Percentiles rank a stretch among this genome's conserved stretches.
Conservation (phyloP, 2,888 invertebrate genomes). For the Dusona sp. region DNA sequence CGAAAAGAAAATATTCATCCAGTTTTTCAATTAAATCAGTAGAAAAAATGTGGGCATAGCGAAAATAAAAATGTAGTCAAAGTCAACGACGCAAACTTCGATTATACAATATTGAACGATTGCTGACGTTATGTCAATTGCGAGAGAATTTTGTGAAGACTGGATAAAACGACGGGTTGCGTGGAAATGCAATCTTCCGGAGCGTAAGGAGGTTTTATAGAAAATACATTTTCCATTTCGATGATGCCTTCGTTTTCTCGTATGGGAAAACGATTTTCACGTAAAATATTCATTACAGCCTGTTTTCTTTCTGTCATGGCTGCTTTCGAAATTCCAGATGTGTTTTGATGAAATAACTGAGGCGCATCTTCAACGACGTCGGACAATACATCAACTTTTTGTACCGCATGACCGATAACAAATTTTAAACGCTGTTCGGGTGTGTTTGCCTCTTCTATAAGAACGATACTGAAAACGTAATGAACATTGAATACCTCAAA, state of each 20-base stretch:
- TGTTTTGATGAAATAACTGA: slow-evolving; percentile 75
- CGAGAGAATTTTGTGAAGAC: slow-evolving; percentile 77
- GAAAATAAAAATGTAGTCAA: background rate
- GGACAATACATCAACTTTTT: slow-evolving; percentile 75
- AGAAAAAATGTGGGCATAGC: background rate
- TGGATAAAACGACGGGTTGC: slow-evolving; percentile 79
- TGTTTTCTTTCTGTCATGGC: slow-evolving; percentile 72
- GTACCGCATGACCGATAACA: slow-evolving; percentile 78
- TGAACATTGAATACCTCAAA: background rate
- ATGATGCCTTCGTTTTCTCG: slow-evolving; percentile 77
- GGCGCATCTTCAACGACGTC: slow-evolving; percentile 72
- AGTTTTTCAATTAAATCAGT: background rate
- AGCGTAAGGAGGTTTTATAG: slow-evolving; percentile 81
- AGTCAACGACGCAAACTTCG: background rate
- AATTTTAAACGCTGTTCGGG: slow-evolving; percentile 75
- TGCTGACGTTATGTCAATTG: slow-evolving; percentile 32
- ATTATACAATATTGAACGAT: background rate
- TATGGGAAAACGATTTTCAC: slow-evolving; percentile 80
- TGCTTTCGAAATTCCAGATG: background rate
- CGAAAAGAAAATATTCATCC: background rate
- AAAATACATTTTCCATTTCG: slow-evolving; percentile 77
- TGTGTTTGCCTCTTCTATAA: slow-evolving; percentile 73
- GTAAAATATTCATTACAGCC: slow-evolving; percentile 74
- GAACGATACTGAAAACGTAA: slow-evolving; percentile 76
- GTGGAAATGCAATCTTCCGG: slow-evolving; percentile 78